These are phyloP conservation scores for Elachura formosa DNA, from an alignment of 2,113 vertebrate species.

Conservation along the genomic window DNA sequence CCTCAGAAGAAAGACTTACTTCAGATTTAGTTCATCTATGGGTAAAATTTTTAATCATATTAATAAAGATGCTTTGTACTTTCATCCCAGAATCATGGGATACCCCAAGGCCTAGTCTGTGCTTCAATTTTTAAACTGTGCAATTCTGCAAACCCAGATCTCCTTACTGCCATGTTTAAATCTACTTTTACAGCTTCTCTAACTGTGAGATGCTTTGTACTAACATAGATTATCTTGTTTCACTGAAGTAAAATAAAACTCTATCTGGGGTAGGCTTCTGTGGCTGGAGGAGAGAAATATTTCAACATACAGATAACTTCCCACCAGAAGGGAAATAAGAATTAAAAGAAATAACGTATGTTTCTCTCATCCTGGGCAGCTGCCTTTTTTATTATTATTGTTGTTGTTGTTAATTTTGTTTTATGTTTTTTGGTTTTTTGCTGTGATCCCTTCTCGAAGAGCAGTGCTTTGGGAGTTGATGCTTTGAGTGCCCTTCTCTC, in stretches of 20 bases:
- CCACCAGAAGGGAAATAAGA: neutral
- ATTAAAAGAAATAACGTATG: neutral
- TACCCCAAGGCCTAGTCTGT: neutral
- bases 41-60: neutral
- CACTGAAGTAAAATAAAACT: neutral
- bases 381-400: neutral
- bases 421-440: neutral
- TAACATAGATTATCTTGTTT: neutral
- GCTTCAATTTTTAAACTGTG: neutral
- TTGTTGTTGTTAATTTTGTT: too few species aligned
- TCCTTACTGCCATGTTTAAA: neutral
- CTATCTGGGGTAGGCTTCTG: neutral
- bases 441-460: neutral
- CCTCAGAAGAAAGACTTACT: slow-evolving; percentile 5
- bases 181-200: neutral
- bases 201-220: neutral
- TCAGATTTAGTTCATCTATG: neutral
- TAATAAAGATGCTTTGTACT: slow-evolving; percentile 16
- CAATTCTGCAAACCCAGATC: neutral
- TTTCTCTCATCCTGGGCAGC: rapidly evolving
- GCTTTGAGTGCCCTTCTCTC: neutral
- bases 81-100: neutral
- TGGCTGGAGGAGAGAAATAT: neutral
- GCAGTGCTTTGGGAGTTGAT: neutral
- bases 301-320: neutral